Percentiles rank a stretch among this genome's conserved stretches.
Evolutionary conservation across 1,140 invertebrate genomes (phyloP).

Genomic region (Coboldia fuscipes): DNA sequence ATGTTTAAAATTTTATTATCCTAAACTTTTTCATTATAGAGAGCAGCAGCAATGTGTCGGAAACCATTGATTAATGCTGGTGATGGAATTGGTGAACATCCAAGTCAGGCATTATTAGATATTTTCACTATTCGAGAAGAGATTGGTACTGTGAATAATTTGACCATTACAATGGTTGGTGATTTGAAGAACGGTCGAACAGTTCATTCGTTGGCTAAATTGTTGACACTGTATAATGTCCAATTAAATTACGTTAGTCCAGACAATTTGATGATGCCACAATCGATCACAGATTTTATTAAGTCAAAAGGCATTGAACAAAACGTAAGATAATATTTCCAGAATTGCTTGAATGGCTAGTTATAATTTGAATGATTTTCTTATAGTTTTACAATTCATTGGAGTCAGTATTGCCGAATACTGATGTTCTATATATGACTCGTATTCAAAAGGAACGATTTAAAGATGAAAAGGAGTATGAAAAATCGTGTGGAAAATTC

Average conservation of each 20-base stretch:
- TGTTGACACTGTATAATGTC: constrained; percentile 79
- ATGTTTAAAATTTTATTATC: constrained; percentile 1
- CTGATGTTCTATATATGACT: constrained; percentile 96
- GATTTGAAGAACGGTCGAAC: constrained; percentile 96
- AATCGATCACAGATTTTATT: constrained; percentile 61
- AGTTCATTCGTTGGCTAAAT: constrained; percentile 86
- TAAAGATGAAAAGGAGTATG: constrained; percentile 59
- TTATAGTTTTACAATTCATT: constrained; percentile 32
- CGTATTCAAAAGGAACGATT: constrained; percentile 93
- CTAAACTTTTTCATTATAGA: constrained; percentile 26
- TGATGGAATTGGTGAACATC: constrained; percentile 95
- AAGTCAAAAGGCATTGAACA: constrained; percentile 55
- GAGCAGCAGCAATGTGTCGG: constrained; percentile 53
- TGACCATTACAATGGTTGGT: constrained; percentile 85
- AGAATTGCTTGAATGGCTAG: not conserved
- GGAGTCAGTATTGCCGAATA: constrained; percentile 71
- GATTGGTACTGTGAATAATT: constrained; percentile 92
- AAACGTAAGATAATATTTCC: constrained; percentile 24
- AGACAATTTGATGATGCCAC: constrained; percentile 70
- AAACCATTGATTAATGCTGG: constrained; percentile 95
- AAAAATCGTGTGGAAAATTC: constrained; percentile 66
- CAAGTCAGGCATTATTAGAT: constrained; percentile 92
- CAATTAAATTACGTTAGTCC: constrained; percentile 80
- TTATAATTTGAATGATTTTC: not conserved
- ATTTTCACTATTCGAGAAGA: constrained; percentile 97